Base-by-base conservation (phyloP, 2,113 vertebrate genomes). In the Pyrgilauda ruficollis region DNA sequence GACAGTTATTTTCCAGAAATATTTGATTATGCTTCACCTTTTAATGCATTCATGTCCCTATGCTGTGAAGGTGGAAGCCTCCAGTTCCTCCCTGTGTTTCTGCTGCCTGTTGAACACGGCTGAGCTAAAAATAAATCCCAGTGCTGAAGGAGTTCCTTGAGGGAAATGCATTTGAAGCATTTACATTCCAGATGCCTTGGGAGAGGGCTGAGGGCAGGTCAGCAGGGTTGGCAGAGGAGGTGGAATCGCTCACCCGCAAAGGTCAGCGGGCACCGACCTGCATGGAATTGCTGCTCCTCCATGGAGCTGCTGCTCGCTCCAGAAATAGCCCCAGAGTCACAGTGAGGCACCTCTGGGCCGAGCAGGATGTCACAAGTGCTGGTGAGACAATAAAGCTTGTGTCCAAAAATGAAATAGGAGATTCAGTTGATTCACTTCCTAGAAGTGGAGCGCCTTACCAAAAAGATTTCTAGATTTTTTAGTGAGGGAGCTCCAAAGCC, bases 251-350 rank as follows among this genome's bases (percentile, higher is more conserved):
- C 47, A 7, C 16, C 68, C 3, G 0, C 75, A 95, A 86, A 84
- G 93, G 87, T 94, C 89, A 69, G 22, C 43, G 10, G 69, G 35
- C 86, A 2, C 47, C 43, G 78, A 67, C 49, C 58, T 33, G 1
- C 79, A 2, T 17, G 43, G 31, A 26, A 5, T 20, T 68, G 17
- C 66, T 63, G 1, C 63, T 70, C 50, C 50, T 37, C 1, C 80
- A 35, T 27, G 77, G 90, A 56, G 59, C 17, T 82, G 85, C 92
- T 69, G 1, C 66, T 69, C 13, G 4, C 79, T 95, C 89, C 89
- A 84, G 80, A 94, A 96, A 95, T 75, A 94, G 80, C 84, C 79
- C 3, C 5, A 15, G 88, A 47, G 62, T 69, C 44, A 39, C 22
- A 68, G 27, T 44, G 85, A 49, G 13, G 72, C 86, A 89, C 91